Evolutionary conservation across 2,888 invertebrate genomes (phyloP).

Genomic region (Thera obeliscata): DNA sequence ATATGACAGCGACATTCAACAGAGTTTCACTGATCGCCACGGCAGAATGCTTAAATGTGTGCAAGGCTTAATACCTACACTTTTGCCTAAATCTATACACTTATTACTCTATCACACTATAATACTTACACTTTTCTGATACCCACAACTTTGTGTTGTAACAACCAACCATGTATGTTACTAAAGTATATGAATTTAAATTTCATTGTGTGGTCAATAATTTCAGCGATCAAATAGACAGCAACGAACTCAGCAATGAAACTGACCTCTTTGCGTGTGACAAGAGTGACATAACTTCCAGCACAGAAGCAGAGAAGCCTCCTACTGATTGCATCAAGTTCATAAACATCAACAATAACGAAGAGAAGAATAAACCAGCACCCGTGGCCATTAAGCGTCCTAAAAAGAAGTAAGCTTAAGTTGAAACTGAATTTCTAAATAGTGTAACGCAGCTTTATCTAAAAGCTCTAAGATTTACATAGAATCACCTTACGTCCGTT

Average conservation of each 20-base stretch:
- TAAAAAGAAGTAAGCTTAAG: slow-evolving; percentile 58
- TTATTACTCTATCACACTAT: not conserved
- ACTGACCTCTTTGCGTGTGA: slow-evolving; percentile 79
- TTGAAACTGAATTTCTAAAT: not conserved
- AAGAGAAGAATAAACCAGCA: slow-evolving; percentile 60
- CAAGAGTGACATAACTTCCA: slow-evolving; percentile 72
- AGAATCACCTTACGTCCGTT: no score
- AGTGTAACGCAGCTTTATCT: no score
- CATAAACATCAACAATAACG: slow-evolving; percentile 75
- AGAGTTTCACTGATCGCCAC: no score
- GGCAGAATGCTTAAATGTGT: no score
- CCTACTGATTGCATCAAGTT: slow-evolving; percentile 58
- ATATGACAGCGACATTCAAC: no score
- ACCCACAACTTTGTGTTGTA: no score
- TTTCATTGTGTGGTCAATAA: not conserved
- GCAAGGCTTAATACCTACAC: no score
- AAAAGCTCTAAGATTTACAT: no score
- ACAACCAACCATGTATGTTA: no score
- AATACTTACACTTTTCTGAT: no score
- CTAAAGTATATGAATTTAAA: no score
- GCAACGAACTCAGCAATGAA: slow-evolving; percentile 77
- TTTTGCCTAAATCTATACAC: no score
- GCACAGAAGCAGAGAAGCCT: slow-evolving; percentile 61
- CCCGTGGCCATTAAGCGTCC: slow-evolving; percentile 60
- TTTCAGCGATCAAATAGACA: slow-evolving; percentile 72